Evolutionary conservation across 2,113 vertebrate genomes (phyloP).

Genomic region (Sylvilagus bachmani): DNA sequence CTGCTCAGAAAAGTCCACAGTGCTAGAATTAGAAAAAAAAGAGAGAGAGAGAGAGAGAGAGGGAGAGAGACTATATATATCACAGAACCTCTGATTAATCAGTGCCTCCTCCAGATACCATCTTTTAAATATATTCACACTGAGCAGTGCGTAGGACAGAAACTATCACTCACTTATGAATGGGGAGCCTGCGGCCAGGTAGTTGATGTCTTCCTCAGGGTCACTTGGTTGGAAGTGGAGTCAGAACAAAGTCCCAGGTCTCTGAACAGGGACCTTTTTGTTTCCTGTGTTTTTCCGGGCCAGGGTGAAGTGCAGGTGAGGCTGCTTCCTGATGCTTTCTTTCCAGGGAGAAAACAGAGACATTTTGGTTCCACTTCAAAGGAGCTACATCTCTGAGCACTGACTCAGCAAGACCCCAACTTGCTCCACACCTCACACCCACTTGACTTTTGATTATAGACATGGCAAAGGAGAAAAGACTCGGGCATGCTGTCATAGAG

Average conservation of each 20-base stretch:
- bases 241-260: neutral
- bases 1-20: no score
- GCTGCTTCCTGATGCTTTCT: neutral
- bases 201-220: neutral
- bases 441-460: neutral
- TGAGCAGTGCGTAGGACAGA: neutral
- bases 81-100: neutral
- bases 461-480: neutral
- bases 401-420: neutral
- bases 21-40: neutral
- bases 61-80: neutral
- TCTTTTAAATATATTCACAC: neutral
- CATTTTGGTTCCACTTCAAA: neutral
- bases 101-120: neutral
- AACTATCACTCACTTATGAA: neutral
- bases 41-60: no score
- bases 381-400: neutral
- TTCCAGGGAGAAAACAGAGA: neutral
- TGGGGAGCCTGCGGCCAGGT: neutral
- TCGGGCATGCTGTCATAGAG: neutral
- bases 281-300: neutral
- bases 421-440: accelerated
- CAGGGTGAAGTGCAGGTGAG: neutral
- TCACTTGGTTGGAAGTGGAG: neutral
- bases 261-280: neutral